Evolutionary conservation across 1,140 invertebrate genomes (phyloP), one percentile per base, ranked within the genome.

Genomic region (Drosophila ohnishii): DNA sequence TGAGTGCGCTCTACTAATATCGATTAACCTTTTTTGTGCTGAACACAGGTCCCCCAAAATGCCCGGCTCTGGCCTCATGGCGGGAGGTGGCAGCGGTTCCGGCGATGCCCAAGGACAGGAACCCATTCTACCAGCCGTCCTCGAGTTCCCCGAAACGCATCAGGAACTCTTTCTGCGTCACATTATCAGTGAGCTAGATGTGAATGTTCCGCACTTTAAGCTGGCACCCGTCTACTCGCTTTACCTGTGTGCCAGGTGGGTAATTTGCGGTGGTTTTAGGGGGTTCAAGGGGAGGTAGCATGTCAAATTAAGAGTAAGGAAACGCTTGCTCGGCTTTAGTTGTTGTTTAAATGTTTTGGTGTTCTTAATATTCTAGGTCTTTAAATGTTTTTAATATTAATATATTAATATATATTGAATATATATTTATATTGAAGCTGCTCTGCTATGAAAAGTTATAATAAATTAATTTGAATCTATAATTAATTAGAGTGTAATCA

Each of bases 191-290:
- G 95, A 97, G 74, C 94, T 98, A 47, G 97, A 98, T 92, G 96
- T 96, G 25, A 95, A 95, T 78, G 94, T 95, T 50, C 95, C 96
- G 19, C 95, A 96, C 60, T 97, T 97, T 92, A 96, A 96, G 92
- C 93, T 99, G 44, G 97, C 98, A 2, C 98, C 98, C 1, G 98
- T 98, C 6, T 99, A 99, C 91, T 97, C 97, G 0, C 94, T 99
- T 3, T 99, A 99, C 92, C 94, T 99, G 87, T 97, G 97, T 73
- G 96, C 97, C 42, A 94, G 94, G 94, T 94, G 82, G 57, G 76
- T 90, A 58, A 69, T 13, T 22, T 14, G 8, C 5, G 4, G 7
- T 37, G 34, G n/a, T 25, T 28, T n/a, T 5, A 10, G 16, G 63
- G 32, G 3, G 1, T 13, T 51, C 3, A 28, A 28, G 10, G 37